Conservation (phyloP, 2,888 invertebrate genomes). For the Osedax frankpressi region DNA sequence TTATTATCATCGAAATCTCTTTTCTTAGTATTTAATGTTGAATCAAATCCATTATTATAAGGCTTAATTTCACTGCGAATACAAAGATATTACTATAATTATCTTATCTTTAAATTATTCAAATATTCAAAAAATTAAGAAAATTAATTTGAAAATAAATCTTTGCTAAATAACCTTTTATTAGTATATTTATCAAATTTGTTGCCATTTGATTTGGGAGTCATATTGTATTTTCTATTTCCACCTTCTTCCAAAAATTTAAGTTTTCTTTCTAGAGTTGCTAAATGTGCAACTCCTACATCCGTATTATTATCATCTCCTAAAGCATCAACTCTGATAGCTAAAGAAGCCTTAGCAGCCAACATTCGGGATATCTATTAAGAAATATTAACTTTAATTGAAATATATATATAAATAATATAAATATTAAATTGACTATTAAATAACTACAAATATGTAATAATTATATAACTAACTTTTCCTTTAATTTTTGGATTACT, state of each 20-base stretch:
- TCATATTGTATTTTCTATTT: slow-evolving; percentile 3
- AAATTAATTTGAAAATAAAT: not conserved
- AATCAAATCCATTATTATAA: slow-evolving; percentile 68
- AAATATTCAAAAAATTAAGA: slow-evolving; percentile 6
- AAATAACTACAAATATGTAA: not conserved
- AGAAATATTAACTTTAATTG: slow-evolving; percentile 20
- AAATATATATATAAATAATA: not conserved
- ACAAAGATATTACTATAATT: too few relatives aligned
- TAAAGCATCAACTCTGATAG: slow-evolving; percentile 84
- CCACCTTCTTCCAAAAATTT: slow-evolving; percentile 62
- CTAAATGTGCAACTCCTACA: slow-evolving; percentile 75
- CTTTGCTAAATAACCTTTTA: not conserved
- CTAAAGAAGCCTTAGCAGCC: slow-evolving; percentile 86
- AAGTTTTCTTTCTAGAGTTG: slow-evolving; percentile 69
- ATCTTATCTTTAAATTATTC: too few relatives aligned
- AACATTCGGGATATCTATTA: slow-evolving; percentile 70
- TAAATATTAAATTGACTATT: not conserved
- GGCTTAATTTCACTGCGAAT: slow-evolving; percentile 62
- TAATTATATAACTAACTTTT: slow-evolving; percentile 44
- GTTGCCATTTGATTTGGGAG: not conserved
- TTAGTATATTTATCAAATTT: not conserved
- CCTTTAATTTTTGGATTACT: slow-evolving; percentile 81
- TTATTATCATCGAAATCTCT: not conserved
- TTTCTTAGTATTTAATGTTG: slow-evolving; percentile 49
- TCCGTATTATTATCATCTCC: slow-evolving; percentile 71